Base-by-base conservation (phyloP, 2,888 invertebrate genomes). In the Maniola hyperantus region DNA sequence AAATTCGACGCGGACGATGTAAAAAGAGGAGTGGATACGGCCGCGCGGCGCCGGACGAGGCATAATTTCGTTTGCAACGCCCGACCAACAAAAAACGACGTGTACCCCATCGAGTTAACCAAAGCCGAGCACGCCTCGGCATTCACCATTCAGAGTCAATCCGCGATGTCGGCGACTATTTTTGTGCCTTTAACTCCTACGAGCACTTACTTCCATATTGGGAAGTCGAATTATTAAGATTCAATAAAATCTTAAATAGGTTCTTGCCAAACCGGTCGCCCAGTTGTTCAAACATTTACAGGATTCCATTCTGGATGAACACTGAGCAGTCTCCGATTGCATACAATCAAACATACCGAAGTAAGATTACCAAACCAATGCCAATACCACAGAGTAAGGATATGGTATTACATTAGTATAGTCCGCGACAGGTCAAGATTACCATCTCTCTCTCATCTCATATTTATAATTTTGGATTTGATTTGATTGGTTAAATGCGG, bases 31-130 rank as follows among this genome's bases (percentile, higher is more conserved):
- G 83, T 81, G 69, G 74, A 77, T 73, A 83, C 88, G 88, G 87
- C 89, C 85, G 89, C 83, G 82, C 89, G 91, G 90, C 91, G 91
- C 90, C 91, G 87, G 78, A 83, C 84, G 80, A 80, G 82, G 79
- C 82, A 85, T 89, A 83, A 88, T 90, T 89, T 88, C 81, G 88
- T 87, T 87, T 79, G 85, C 88, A 84, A 85, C 83, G 84, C 83
- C 81, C 79, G 79, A 70, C 76, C 71, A 78, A 85, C 80, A 88
- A 89, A 88, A 88, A 89, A 88, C 79, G 76, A 83, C 79, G 73
- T 83, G 85, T 85, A 83, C 81, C 67, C 77, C 72, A 72, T 80
- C 82, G 79, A 82, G 84, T 86, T 82, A 83, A 84, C 83, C 84
- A 70, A 66, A 71, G 68, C 72, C 75, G 75, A 73, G 76, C 77